phyloP scores from a whole-genome alignment of 2,797 vertebrate species.

The Neosalanx taihuensis region DNA sequence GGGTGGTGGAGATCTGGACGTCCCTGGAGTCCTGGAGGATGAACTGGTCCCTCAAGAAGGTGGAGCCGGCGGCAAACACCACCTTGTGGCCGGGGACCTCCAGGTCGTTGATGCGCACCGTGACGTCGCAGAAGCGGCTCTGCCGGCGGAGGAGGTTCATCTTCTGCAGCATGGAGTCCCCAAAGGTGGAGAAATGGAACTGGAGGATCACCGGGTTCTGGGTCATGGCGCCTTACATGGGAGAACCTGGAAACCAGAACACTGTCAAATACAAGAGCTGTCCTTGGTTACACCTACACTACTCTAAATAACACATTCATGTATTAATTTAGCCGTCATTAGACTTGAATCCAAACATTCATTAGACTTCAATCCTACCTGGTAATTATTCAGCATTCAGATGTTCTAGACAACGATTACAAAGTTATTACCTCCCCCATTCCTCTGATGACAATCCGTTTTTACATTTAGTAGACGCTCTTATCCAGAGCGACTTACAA shows the following conservation, averaged over 20 bases:
- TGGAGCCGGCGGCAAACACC: conserved; percentile 94
- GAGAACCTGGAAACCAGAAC: not conserved
- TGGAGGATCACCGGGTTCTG: conserved; percentile 92
- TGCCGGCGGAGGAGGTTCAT: conserved; percentile 93
- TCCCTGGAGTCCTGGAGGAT: conserved; percentile 90
- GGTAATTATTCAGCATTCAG: too few relatives aligned
- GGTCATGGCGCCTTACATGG: conserved; percentile 73
- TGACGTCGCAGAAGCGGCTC: conserved; percentile 95
- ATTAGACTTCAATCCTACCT: too few relatives aligned
- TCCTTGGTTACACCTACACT: not conserved
- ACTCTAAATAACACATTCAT: too few relatives aligned
- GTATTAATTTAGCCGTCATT: too few relatives aligned
- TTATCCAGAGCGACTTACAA: too few relatives aligned
- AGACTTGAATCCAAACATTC: too few relatives aligned
- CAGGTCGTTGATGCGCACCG: conserved; percentile 90
- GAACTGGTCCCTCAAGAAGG: conserved; percentile 96
- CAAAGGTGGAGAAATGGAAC: conserved; percentile 93
- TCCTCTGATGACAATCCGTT: too few relatives aligned
- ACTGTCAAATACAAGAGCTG: not conserved
- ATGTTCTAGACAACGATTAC: too few relatives aligned
- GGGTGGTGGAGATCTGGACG: conserved; percentile 90
- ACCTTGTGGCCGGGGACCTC: conserved; percentile 96
- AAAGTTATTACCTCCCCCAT: too few relatives aligned
- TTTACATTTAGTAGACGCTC: too few relatives aligned
- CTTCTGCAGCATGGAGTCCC: conserved; percentile 92